A percentile compares a stretch with the other conserved stretches of the same genome.
Conservation (phyloP, 2,113 vertebrate genomes). For the Hepsetus odoe region DNA sequence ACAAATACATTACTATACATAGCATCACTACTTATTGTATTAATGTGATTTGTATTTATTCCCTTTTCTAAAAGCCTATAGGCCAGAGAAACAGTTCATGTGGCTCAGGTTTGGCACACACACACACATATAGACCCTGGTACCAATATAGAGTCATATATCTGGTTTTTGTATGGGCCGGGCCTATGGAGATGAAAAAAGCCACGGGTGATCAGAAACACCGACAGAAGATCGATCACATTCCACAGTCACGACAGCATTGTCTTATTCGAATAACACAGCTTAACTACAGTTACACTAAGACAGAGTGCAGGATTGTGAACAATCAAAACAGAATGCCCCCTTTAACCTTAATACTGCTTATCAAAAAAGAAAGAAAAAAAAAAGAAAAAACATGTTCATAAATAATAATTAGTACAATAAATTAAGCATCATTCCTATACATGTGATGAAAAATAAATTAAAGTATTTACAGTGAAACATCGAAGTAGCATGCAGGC, state of each 20-base stretch:
- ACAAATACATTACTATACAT: too few species aligned
- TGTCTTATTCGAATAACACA: constrained; percentile 70
- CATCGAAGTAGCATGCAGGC: constrained; percentile 78
- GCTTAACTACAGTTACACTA: constrained; percentile 67
- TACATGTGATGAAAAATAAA: constrained; percentile 71
- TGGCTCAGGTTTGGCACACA: too few species aligned
- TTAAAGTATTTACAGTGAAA: constrained; percentile 74
- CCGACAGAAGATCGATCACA: constrained; percentile 85
- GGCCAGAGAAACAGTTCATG: too few species aligned
- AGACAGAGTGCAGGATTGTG: constrained; percentile 61
- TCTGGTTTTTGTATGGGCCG: background rate
- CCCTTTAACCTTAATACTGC: constrained; percentile 73
- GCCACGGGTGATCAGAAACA: constrained; percentile 67
- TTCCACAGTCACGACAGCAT: constrained; percentile 80
- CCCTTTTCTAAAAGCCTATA: too few species aligned
- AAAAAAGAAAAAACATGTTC: constrained; percentile 49
- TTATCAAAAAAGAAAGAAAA: constrained; percentile 61
- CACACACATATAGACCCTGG: too few species aligned
- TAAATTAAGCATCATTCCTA: constrained; percentile 64
- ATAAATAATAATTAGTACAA: constrained; percentile 62
- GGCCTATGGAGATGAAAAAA: constrained; percentile 5
- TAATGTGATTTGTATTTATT: too few species aligned
- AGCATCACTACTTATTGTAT: too few species aligned
- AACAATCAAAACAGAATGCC: constrained; percentile 46
- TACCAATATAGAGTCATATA: background rate